Conservation (phyloP, 2,797 vertebrate genomes). For the Periophthalmus magnuspinnatus region DNA sequence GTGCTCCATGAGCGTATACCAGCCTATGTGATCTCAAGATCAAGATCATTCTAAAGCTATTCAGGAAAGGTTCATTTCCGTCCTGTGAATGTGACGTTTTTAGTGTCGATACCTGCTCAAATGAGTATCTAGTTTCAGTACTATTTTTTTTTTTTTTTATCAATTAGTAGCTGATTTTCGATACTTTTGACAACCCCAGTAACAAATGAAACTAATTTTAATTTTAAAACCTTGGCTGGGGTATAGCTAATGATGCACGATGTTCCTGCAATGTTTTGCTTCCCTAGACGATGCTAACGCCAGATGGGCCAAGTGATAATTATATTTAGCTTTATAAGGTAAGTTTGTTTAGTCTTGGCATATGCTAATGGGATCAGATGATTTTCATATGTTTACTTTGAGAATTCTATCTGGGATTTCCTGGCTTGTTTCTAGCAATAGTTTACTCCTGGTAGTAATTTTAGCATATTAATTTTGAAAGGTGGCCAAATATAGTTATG, state of each 20-base stretch:
- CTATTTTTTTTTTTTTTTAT: too few relatives aligned
- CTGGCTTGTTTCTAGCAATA: neutral
- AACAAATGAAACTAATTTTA: neutral
- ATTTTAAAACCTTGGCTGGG: neutral
- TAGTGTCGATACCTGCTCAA: too few relatives aligned
- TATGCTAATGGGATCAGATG: slow-evolving; percentile 6
- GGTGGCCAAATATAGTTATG: neutral
- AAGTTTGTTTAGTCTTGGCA: neutral
- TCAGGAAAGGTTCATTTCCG: too few relatives aligned
- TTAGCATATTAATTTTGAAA: neutral
- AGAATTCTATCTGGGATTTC: neutral
- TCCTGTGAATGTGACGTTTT: too few relatives aligned
- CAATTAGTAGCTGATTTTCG: too few relatives aligned
- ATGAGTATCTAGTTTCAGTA: too few relatives aligned
- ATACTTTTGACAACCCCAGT: neutral
- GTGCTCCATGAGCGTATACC: too few relatives aligned
- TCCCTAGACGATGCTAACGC: neutral
- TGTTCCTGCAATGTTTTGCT: neutral
- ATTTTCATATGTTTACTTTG: neutral
- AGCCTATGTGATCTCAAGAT: too few relatives aligned
- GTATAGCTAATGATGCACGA: neutral
- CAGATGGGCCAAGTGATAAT: slow-evolving; percentile 7
- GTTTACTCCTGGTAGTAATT: neutral
- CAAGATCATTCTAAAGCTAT: too few relatives aligned
- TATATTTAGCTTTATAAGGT: neutral